phyloP scores from a whole-genome alignment of 2,888 invertebrate genomes.

The Hirtodrosophila cameraria region DNA sequence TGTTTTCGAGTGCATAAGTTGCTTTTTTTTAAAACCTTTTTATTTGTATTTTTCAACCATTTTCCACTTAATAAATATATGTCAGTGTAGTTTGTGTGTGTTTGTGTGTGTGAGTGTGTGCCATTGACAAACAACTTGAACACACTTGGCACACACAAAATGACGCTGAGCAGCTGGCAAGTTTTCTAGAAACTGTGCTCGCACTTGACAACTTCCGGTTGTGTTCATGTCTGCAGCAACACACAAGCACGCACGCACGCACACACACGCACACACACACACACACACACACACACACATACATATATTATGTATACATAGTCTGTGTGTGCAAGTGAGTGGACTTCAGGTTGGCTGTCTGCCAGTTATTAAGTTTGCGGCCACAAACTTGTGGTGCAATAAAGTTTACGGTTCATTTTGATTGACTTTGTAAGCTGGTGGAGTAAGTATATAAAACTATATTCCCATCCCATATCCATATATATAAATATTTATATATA shows the following conservation, averaged over 20 bases:
- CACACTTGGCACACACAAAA: conserved; percentile 48
- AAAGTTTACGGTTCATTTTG: conserved; percentile 57
- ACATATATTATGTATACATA: neutral
- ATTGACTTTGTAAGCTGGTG: conserved; percentile 44
- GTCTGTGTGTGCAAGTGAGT: conserved; percentile 5
- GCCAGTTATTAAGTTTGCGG: conserved; percentile 66
- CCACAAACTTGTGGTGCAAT: conserved; percentile 64
- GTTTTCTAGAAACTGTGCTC: conserved; percentile 40
- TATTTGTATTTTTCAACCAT: conserved; percentile 15
- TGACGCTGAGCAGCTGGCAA: conserved; percentile 44
- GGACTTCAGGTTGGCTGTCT: conserved; percentile 27
- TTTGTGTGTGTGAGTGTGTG: conserved; percentile 26
- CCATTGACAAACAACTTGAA: conserved; percentile 54
- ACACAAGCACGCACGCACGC: too few relatives aligned
- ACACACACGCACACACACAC: neutral
- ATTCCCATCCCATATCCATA: neutral
- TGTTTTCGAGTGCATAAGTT: neutral
- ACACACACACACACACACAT: neutral
- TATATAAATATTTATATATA: too few relatives aligned
- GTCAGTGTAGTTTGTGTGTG: neutral
- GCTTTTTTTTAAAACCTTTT: conserved; percentile 31
- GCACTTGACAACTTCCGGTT: conserved; percentile 58
- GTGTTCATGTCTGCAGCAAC: conserved; percentile 11
- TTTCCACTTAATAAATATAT: conserved; percentile 16
- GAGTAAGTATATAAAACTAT: neutral